Base-by-base conservation (phyloP, 2,797 vertebrate genomes). In the Lerista edwardsae region DNA sequence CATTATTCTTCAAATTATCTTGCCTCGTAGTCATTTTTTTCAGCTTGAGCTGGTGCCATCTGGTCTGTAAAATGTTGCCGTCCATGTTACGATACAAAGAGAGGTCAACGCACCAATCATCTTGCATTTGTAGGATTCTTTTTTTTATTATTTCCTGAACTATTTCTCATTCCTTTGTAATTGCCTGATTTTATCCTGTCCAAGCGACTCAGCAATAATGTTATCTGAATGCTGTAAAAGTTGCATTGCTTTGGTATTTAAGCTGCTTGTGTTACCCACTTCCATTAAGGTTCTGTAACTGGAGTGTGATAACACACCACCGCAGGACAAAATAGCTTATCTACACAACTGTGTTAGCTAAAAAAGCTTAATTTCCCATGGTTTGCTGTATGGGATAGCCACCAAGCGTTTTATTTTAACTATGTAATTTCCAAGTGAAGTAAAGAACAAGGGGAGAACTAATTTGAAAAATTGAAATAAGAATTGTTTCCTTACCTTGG, bases 1-100 rank as follows among this genome's bases (percentile, higher is more conserved):
- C 94, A 94, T 94, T 94, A 93, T 88, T 94, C 94, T 90, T 90
- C 75, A 84, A 90, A 91, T 94, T 94, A 94, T 94, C 92, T 94
- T 92, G 87, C 91, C 91, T 93, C 84, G 73, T 75, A 85, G 87
- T 86, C 0, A 89, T 90, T 93, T 91, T 93, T 94, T 87, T 87
- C 81, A 84, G 90, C 86, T 89, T 93, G 87, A 85, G 86, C 36
- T 91, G 93, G 94, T 95, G 94, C 94, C 95, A 94, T 93, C 92
- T 94, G 0, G 93, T 95, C 95, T 95, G 91, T 94, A 84, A 86
- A 93, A 82, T n/a, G 86, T 71, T 83, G 44, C 21, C 1, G 80
- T 83, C 86, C 82, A 85, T 90, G 89, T 85, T 74, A 87, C 78
- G 91, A 87, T 61, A 90, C 34, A 92, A 94, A 88, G 80, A 90